Base-by-base conservation (phyloP, 2,888 invertebrate genomes). In the Eurois occulta region DNA sequence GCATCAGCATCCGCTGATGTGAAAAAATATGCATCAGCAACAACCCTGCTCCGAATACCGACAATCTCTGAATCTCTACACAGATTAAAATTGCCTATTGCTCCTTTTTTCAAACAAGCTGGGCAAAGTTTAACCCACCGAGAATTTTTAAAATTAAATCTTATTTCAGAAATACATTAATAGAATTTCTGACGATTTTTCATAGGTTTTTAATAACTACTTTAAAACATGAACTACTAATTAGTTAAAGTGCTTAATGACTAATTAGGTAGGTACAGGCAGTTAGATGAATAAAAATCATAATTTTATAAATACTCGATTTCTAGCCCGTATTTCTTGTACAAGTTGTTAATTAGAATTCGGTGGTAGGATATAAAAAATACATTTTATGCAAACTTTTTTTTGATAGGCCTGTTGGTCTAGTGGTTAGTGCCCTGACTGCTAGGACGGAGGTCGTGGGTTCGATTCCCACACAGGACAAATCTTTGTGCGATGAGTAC, bases 341-440 rank as follows among this genome's bases (percentile, higher is more conserved):
- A 10, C 69, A 52, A 71, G 58, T 74, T 84, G 24, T 38, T 80
- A 80, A 84, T 84, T 72, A 71, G 48, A 75, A 80, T 83, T n/a
- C n/a, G n/a, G n/a, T n/a, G n/a, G 46, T n/a, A 28, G 7, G 41
- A 24, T 58, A 81, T 78, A 74, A 78, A 66, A 75, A 48, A 41
- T 81, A 65, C 8, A 74, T 52, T 81, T 78, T 65, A 81, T 74
- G 55, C 55, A 74, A 81, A 78, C 38, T 18, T n/a, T n/a, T n/a
- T n/a, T n/a, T n/a, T n/a, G n/a, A n/a, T n/a, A n/a, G n/a, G n/a
- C n/a, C n/a, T n/a, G n/a, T n/a, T n/a, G n/a, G n/a, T n/a, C n/a
- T n/a, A n/a, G n/a, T n/a, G n/a, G n/a, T n/a, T n/a, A n/a, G n/a
- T n/a, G n/a, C n/a, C n/a, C n/a, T n/a, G n/a, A n/a, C n/a, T n/a